phyloP scores from a whole-genome alignment of 2,888 invertebrate species.

The Catocala nupta region DNA sequence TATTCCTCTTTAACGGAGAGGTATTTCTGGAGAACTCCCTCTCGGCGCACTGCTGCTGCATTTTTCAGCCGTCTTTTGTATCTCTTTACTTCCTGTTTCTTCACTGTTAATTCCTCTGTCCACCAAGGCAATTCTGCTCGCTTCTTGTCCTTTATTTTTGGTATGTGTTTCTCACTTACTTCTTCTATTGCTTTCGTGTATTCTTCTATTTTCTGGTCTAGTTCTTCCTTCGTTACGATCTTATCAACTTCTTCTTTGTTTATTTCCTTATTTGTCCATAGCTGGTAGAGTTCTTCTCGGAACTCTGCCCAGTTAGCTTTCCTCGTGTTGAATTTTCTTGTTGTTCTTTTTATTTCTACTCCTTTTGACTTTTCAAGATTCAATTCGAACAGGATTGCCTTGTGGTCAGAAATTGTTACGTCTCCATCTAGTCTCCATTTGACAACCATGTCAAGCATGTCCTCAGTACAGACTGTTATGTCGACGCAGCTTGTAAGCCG shows the following conservation, averaged over 20 bases:
- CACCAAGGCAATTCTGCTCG: conserved; percentile 39
- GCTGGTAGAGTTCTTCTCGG: conserved; percentile 22
- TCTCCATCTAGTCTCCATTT: too few relatives aligned
- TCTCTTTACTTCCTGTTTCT: conserved; percentile 27
- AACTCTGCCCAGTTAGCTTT: conserved; percentile 38
- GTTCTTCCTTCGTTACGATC: conserved; percentile 4
- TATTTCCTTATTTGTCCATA: conserved; percentile 7
- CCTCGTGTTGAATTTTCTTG: conserved; percentile 31
- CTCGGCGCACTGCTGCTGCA: conserved; percentile 24
- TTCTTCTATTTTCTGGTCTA: conserved; percentile 7
- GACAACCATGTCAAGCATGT: too few relatives aligned
- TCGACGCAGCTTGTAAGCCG: too few relatives aligned
- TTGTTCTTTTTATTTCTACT: conserved; percentile 13
- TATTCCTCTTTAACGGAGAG: conserved; percentile 27
- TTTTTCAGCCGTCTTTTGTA: conserved; percentile 26
- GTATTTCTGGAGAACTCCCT: conserved; percentile 22
- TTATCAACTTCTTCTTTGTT: neutral
- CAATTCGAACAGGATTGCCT: too few relatives aligned
- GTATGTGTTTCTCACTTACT: conserved; percentile 17
- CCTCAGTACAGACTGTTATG: too few relatives aligned
- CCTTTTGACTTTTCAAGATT: too few relatives aligned
- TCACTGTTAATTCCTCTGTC: conserved; percentile 20
- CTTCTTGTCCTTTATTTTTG: conserved; percentile 15
- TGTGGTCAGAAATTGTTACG: too few relatives aligned
- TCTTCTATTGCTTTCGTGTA: conserved; percentile 15